phyloP scores from a whole-genome alignment of 2,888 invertebrate species.

The Alloplasta piceator region DNA sequence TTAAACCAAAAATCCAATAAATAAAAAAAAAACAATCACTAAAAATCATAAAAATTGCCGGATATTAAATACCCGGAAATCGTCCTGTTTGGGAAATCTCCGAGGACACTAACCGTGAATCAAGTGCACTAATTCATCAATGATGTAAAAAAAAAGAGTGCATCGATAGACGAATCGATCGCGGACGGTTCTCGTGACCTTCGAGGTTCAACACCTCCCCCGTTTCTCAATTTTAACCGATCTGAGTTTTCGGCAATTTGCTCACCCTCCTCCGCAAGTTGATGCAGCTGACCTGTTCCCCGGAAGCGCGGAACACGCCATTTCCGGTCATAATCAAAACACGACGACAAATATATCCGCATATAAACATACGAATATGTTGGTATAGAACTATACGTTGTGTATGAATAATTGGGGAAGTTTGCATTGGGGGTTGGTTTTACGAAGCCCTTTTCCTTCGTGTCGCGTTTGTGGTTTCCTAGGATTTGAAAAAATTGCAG shows the following conservation, averaged over 20 bases:
- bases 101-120: neutral
- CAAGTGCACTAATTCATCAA: conserved; percentile 39
- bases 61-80: no score
- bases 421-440: neutral
- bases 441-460: conserved; percentile 17
- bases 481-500: conserved; percentile 13
- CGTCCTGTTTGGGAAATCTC: neutral
- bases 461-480: conserved; percentile 21
- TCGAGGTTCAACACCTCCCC: conserved; percentile 6
- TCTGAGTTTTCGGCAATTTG: no score
- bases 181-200: conserved; percentile 45
- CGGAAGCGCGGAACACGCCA: no score
- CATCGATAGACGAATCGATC: conserved; percentile 41
- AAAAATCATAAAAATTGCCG: no score
- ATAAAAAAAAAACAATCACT: neutral
- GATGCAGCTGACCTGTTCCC: no score
- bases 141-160: conserved; percentile 21
- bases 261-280: no score
- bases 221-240: no score
- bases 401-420: conserved; percentile 1
- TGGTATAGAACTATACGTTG: neutral
- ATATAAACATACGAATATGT: no score
- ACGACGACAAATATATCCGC: no score
- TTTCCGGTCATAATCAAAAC: no score
- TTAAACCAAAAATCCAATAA: neutral